Evolutionary conservation across 1,140 invertebrate genomes (phyloP).

Genomic region (Asbolus verrucosus): DNA sequence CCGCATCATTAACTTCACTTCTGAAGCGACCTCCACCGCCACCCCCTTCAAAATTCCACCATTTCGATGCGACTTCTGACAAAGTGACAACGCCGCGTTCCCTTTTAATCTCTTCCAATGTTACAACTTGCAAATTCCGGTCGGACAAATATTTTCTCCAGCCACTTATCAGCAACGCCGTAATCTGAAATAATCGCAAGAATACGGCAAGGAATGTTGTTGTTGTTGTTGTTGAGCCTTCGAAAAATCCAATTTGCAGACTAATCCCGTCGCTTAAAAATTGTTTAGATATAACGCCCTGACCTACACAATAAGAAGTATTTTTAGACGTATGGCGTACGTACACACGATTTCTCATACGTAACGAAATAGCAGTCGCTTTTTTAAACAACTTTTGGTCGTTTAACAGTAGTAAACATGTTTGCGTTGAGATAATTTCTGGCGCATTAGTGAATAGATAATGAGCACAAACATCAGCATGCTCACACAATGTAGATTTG

Average conservation of each 20-base stretch:
- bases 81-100: too few species aligned
- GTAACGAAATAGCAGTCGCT: conserved; percentile 33
- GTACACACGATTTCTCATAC: conserved; percentile 34
- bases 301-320: conserved; percentile 43
- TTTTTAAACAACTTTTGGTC: conserved; percentile 34
- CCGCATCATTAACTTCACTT: too few species aligned
- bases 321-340: conserved; percentile 32
- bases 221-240: too few species aligned
- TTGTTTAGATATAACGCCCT: conserved; percentile 35
- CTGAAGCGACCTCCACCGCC: too few species aligned
- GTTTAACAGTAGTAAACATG: conserved; percentile 35
- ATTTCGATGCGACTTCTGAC: too few species aligned
- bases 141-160: too few species aligned
- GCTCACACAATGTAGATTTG: not conserved
- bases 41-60: too few species aligned
- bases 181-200: too few species aligned
- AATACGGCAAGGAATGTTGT: too few species aligned
- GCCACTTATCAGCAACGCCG: too few species aligned
- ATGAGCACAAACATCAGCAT: conserved; percentile 5
- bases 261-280: conserved; percentile 27
- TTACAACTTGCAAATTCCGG: too few species aligned
- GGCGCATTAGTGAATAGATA: conserved; percentile 18
- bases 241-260: not conserved
- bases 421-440: conserved; percentile 27
- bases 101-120: too few species aligned